These are phyloP conservation scores for Caerostris darwini DNA, from an alignment of 1,140 invertebrate species.

Conservation along the genomic window DNA sequence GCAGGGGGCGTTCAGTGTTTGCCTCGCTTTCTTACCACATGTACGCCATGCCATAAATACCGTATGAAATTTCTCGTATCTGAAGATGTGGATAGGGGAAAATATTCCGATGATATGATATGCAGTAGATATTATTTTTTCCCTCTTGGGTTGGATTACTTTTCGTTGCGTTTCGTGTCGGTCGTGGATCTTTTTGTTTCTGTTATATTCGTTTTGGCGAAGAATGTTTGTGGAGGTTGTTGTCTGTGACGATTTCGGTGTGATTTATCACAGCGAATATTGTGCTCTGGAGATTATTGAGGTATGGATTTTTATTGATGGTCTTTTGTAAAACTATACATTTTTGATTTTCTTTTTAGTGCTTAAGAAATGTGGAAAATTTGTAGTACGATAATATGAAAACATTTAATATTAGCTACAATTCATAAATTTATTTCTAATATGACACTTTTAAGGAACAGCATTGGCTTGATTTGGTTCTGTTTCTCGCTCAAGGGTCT, in stretches of 20 bases:
- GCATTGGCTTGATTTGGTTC: too few species aligned
- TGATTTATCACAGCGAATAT: background rate
- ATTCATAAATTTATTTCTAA: too few species aligned
- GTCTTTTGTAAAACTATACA: background rate
- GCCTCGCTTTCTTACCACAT: conserved; percentile 2
- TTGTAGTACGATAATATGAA: background rate
- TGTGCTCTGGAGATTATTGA: background rate
- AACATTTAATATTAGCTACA: background rate
- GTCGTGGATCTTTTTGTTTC: background rate
- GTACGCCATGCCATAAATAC: conserved; percentile 6
- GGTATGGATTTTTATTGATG: background rate
- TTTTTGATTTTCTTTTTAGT: background rate
- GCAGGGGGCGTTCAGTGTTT: conserved; percentile 34
- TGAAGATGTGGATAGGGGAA: background rate
- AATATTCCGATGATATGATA: background rate
- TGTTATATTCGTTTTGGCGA: background rate
- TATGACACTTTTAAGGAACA: too few species aligned
- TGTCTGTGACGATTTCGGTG: background rate
- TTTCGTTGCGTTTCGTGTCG: background rate
- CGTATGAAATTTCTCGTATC: conserved; percentile 19
- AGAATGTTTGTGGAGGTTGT: background rate
- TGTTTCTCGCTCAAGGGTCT: too few species aligned
- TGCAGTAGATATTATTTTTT: too few species aligned
- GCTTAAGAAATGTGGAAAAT: background rate
- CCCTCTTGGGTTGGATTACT: background rate